These are phyloP conservation scores for Mactromeris polynyma DNA, from an alignment of 2,888 invertebrate species.

Conservation along the genomic window DNA sequence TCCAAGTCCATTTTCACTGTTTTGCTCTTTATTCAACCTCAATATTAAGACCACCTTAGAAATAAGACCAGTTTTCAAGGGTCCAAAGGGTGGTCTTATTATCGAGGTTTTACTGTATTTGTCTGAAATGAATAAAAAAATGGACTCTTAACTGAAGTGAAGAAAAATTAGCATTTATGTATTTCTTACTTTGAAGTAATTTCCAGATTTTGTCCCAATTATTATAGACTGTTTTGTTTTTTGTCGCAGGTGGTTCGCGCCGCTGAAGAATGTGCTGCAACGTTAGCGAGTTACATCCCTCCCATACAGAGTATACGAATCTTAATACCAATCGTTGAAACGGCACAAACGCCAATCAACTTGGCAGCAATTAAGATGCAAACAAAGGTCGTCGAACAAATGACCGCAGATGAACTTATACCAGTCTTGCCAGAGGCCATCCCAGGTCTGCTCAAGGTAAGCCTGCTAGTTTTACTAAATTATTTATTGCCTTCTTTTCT, in stretches of 20 bases:
- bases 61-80: too few relatives aligned
- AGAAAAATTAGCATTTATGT: too few relatives aligned
- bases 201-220: too few relatives aligned
- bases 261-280: slow-evolving; percentile 94
- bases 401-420: slow-evolving; percentile 48
- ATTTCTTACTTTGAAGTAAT: too few relatives aligned
- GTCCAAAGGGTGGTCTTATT: too few relatives aligned
- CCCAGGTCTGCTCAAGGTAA: slow-evolving; percentile 95
- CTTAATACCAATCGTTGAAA: slow-evolving; percentile 93
- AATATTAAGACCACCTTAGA: too few relatives aligned
- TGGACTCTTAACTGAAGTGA: too few relatives aligned
- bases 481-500: too few relatives aligned
- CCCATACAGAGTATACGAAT: slow-evolving; percentile 93
- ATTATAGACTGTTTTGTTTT: background rate
- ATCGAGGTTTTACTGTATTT: too few relatives aligned
- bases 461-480: background rate
- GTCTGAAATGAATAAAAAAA: too few relatives aligned
- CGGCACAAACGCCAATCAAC: slow-evolving; percentile 94
- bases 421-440: slow-evolving; percentile 92
- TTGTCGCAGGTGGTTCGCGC: slow-evolving; percentile 91
- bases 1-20: too few relatives aligned
- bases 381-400: slow-evolving; percentile 81
- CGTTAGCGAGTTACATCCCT: slow-evolving; percentile 93
- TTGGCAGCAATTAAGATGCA: slow-evolving; percentile 96
- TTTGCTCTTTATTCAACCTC: too few relatives aligned